Base-by-base conservation (phyloP, 2,113 vertebrate genomes). In the Rhombomys opimus region DNA sequence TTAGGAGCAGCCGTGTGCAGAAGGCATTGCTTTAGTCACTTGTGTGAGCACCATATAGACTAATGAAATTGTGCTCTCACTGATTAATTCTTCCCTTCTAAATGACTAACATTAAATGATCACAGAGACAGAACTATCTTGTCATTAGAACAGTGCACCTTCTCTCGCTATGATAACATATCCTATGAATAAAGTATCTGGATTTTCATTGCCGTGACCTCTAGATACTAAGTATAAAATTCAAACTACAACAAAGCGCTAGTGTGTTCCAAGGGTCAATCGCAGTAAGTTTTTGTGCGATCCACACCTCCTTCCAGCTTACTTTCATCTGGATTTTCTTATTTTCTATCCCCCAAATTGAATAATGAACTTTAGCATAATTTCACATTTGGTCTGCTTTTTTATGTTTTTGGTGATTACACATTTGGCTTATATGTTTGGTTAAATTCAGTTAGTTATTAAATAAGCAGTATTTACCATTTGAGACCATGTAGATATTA, bases 401-500 rank as follows among this genome's bases (percentile, higher is more conserved):
- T 95, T 73, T 97, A 97, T 98, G 72, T 97, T 98, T 98, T 98
- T 97, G 85, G 90, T 97, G 96, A 98, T 98, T 98, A 98, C 90
- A 94, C 95, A 91, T 96, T 46, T 96, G 73, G 72, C 94, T 98
- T 89, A 85, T 73, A 96, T 98, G 95, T 97, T 98, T 95, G 96
- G 96, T 96, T 75, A 87, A 91, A 96, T 96, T 93, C 67, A 91
- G 41, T 78, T 84, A 80, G 30, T 93, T 95, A 93, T 94, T 96
- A 68, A 96, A 96, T 95, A 98, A 96, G 25, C 70, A 73, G 54
- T 98, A 70, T 97, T 98, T 97, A 97, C 91, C 73, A 0, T 98
- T 90, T 63, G 93, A 98, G 89, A 97, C 96, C 72, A 93, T 96
- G n/a, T 96, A 89, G 88, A 91, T 97, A 97, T 97, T 97, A 96